phyloP scores from a whole-genome alignment of 1,140 invertebrate species.

The Drosophila neocordata region DNA sequence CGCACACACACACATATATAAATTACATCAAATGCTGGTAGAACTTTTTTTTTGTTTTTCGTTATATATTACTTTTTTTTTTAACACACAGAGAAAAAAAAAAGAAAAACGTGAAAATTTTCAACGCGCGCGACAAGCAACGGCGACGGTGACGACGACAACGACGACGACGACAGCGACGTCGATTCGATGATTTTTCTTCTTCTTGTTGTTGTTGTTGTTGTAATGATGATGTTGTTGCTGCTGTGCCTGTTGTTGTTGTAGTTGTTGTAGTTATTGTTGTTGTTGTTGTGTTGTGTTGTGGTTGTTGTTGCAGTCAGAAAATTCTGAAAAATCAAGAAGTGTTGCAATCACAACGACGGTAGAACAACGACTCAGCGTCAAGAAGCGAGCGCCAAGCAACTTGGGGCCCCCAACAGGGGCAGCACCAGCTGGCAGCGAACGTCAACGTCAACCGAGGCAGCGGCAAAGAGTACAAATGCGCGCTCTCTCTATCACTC shows the following conservation, averaged over 20 bases:
- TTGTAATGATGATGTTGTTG: neutral
- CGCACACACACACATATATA: conserved; percentile 21
- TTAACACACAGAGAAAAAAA: conserved; percentile 8
- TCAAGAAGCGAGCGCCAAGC: conserved; percentile 49
- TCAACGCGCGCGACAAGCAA: conserved; percentile 40
- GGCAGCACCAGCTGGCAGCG: conserved; percentile 34
- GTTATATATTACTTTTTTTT: neutral
- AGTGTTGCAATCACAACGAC: conserved; percentile 81
- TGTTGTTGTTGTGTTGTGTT: neutral
- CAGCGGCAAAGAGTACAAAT: conserved; percentile 1
- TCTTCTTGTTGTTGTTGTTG: conserved; percentile 5
- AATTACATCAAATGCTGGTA: conserved; percentile 40
- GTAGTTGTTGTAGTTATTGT: neutral
- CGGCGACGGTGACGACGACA: conserved; percentile 22
- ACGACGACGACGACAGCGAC: conserved; percentile 1
- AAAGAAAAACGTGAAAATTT: conserved; percentile 34
- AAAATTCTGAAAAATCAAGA: conserved; percentile 51
- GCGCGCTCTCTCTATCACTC: neutral
- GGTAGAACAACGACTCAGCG: conserved; percentile 81
- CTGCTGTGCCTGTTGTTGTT: neutral
- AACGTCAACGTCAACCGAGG: conserved; percentile 3
- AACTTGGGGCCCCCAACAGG: conserved; percentile 67
- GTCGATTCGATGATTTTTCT: neutral
- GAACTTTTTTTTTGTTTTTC: conserved; percentile 44
- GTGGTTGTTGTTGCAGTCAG: conserved; percentile 11